Percentiles rank a stretch among this genome's conserved stretches.
Conservation (phyloP, 2,797 vertebrate genomes). For the Gymnocypris eckloni region DNA sequence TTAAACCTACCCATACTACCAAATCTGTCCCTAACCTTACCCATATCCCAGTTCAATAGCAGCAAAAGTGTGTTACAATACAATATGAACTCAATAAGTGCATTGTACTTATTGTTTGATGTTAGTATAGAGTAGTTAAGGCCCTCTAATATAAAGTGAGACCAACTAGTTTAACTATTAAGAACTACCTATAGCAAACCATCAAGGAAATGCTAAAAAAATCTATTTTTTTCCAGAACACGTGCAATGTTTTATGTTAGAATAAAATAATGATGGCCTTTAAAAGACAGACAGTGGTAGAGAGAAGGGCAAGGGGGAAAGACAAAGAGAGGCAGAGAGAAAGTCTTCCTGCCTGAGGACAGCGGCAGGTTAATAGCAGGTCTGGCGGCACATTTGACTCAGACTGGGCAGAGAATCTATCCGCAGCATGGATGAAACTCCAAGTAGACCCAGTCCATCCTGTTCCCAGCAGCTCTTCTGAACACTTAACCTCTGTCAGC, state of each 20-base stretch:
- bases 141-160: no score
- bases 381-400: constrained; percentile 63
- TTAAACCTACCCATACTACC: no score
- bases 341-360: constrained; percentile 60
- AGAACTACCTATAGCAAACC: no score
- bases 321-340: constrained; percentile 8
- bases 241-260: background rate
- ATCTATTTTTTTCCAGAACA: no score
- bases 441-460: constrained; percentile 7
- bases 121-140: no score
- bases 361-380: constrained; percentile 73
- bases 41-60: no score
- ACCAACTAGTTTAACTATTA: no score
- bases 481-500: constrained; percentile 49
- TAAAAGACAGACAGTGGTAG: background rate
- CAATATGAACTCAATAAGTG: no score
- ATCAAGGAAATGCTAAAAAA: no score
- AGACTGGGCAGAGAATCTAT: constrained; percentile 51
- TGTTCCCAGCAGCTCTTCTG: constrained; percentile 47
- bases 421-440: constrained; percentile 40
- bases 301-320: constrained; percentile 37
- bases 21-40: no score
- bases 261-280: constrained; percentile 10
- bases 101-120: no score
- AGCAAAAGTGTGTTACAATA: no score